A percentile compares a stretch with the other conserved stretches of the same genome.
phyloP scores from a whole-genome alignment of 2,797 vertebrate species.

The Moxostoma hubbsi region DNA sequence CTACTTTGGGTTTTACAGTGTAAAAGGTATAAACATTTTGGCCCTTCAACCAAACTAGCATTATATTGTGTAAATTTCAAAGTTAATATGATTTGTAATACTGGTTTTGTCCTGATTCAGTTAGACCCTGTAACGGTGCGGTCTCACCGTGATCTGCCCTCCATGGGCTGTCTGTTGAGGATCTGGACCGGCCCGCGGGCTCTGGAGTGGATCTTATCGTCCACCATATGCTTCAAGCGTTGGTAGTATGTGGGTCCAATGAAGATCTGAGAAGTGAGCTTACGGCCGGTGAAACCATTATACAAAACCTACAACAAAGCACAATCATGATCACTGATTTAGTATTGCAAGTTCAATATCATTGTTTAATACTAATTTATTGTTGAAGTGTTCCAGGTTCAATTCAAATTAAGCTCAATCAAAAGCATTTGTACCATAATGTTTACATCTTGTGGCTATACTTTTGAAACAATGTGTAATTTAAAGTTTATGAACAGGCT shows the following conservation, averaged over 20 bases:
- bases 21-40: background rate
- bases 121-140: background rate
- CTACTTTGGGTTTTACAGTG: background rate
- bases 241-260: conserved; percentile 98
- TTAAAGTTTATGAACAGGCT: no score
- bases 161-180: conserved; percentile 98
- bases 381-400: no score
- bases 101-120: background rate
- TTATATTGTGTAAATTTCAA: no score
- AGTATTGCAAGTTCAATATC: background rate
- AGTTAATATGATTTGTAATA: background rate
- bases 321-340: background rate
- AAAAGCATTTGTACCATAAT: no score
- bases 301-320: conserved; percentile 86
- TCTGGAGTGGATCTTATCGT: conserved; percentile 98
- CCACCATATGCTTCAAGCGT: conserved; percentile 98
- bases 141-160: conserved; percentile 94
- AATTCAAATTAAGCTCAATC: background rate
- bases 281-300: conserved; percentile 97
- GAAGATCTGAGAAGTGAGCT: conserved; percentile 98
- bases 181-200: conserved; percentile 97
- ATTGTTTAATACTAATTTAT: no score
- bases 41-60: background rate
- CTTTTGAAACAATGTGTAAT: no score
- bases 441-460: no score